Evolutionary conservation across 1,140 invertebrate genomes (phyloP).

Genomic region (Drosophila quadrilineata): DNA sequence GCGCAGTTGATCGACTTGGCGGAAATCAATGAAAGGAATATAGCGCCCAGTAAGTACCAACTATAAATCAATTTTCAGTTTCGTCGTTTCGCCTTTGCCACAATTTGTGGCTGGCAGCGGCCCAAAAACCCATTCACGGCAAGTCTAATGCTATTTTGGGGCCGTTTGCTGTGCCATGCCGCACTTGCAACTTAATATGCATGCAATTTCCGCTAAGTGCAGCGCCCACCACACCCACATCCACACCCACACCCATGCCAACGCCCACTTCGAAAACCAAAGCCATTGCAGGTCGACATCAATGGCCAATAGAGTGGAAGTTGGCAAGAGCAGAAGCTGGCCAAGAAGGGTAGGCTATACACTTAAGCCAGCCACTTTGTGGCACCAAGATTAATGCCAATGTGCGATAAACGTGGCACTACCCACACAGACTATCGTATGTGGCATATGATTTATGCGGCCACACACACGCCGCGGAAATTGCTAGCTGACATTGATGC

Average conservation of each 20-base stretch:
- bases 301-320: too few relatives aligned
- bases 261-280: too few relatives aligned
- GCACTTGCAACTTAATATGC: slow-evolving; percentile 68
- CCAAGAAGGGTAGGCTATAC: slow-evolving; percentile 25
- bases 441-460: slow-evolving; percentile 75
- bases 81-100: background rate
- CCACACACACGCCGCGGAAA: slow-evolving; percentile 62
- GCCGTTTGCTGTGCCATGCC: slow-evolving; percentile 21
- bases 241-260: too few relatives aligned
- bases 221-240: too few relatives aligned
- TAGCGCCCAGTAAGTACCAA: slow-evolving; percentile 85
- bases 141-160: slow-evolving; percentile 54
- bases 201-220: slow-evolving; percentile 78
- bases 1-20: slow-evolving; percentile 89
- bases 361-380: slow-evolving; percentile 39
- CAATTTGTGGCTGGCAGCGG: slow-evolving; percentile 44
- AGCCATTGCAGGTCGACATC: too few relatives aligned
- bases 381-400: slow-evolving; percentile 74
- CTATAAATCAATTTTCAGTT: slow-evolving; percentile 73
- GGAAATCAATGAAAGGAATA: slow-evolving; percentile 86
- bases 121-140: background rate
- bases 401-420: slow-evolving; percentile 58
- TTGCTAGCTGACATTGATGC: slow-evolving; percentile 68
- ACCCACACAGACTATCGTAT: slow-evolving; percentile 36
- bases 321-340: too few relatives aligned